A percentile compares a stretch with the other conserved stretches of the same genome.
These are phyloP conservation scores for Huso huso DNA, from an alignment of 2,797 vertebrate species.

Conservation along the genomic window DNA sequence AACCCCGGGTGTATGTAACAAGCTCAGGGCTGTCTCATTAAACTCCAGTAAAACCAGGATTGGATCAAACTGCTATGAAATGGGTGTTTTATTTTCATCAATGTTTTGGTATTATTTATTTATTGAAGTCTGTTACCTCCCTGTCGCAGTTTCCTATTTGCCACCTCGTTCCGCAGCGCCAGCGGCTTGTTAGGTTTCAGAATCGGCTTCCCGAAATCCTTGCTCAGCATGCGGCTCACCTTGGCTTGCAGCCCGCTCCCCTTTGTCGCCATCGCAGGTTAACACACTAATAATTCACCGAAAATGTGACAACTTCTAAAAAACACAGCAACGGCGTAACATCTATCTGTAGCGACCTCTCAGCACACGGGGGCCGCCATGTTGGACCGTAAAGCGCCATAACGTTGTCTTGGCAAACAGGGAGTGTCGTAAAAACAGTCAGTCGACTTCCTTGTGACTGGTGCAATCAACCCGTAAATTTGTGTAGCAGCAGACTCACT, in stretches of 20 bases:
- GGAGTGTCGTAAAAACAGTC: background rate
- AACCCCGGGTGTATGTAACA: too few species aligned
- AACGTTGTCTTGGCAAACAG: background rate
- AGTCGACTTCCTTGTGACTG: too few species aligned
- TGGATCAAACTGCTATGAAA: too few species aligned
- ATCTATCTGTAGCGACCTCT: background rate
- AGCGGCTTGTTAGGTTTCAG: conserved; percentile 64
- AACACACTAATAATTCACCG: background rate
- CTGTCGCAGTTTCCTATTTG: conserved; percentile 51
- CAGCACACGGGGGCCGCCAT: background rate
- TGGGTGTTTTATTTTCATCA: too few species aligned
- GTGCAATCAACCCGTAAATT: too few species aligned
- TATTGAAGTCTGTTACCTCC: conserved; percentile 52
- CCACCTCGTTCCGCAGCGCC: conserved; percentile 59
- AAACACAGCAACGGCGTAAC: background rate
- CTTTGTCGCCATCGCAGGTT: conserved; percentile 45
- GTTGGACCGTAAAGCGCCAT: background rate
- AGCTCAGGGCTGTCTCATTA: too few species aligned
- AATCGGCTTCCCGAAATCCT: conserved; percentile 38
- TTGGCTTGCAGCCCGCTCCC: conserved; percentile 42
- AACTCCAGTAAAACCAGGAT: too few species aligned
- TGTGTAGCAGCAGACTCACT: too few species aligned
- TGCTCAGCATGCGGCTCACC: conserved; percentile 50
- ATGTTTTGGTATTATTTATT: background rate
- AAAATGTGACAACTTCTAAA: background rate